phyloP scores from a whole-genome alignment of 2,113 vertebrate species.

The Nycticorax nycticorax region DNA sequence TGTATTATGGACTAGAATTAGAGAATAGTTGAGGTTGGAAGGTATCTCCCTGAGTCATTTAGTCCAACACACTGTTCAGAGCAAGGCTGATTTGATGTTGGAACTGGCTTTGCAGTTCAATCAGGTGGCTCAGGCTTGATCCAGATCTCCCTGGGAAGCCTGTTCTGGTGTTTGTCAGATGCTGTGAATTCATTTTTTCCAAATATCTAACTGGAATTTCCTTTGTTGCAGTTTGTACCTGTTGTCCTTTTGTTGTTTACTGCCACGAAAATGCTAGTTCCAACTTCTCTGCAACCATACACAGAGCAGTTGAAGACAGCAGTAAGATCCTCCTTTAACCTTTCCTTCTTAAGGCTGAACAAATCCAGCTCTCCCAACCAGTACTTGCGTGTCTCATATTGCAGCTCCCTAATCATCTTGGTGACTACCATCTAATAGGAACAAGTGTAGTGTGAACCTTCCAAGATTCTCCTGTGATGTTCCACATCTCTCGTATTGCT shows the following conservation, averaged over 20 bases:
- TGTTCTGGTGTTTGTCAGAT: neutral
- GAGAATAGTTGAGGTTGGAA: neutral
- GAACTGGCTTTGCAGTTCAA: neutral
- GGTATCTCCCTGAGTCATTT: neutral
- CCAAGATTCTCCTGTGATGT: neutral
- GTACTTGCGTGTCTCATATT: neutral
- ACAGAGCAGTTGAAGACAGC: neutral
- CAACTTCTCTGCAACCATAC: neutral
- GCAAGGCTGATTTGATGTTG: neutral
- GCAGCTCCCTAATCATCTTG: neutral
- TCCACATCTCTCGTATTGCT: neutral
- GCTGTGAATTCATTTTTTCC: neutral
- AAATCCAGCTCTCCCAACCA: neutral
- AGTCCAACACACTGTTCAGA: neutral
- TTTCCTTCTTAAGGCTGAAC: neutral
- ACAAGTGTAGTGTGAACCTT: neutral
- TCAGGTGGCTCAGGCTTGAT: neutral
- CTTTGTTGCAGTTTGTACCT: neutral
- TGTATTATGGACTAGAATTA: neutral
- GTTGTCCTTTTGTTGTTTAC: neutral
- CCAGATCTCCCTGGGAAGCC: neutral
- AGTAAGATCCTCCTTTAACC: neutral
- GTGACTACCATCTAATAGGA: neutral
- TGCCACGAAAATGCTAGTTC: neutral
- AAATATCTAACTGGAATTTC: neutral